These are phyloP conservation scores for Rhingia campestris DNA, from an alignment of 2,888 invertebrate genomes.

Conservation along the genomic window DNA sequence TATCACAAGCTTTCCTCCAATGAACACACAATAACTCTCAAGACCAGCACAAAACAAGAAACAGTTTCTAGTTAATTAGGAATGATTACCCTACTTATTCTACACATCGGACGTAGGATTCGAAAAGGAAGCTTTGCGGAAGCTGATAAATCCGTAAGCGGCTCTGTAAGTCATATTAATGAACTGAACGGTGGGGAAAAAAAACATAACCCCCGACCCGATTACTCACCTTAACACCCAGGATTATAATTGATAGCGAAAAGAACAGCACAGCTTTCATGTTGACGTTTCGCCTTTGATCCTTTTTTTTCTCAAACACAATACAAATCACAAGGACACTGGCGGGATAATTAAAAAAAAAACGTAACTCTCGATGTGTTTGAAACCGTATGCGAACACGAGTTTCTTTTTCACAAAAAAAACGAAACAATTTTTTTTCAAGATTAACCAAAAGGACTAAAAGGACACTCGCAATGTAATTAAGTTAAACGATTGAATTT, in stretches of 20 bases:
- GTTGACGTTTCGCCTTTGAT: constrained; percentile 62
- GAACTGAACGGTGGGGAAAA: constrained; percentile 5
- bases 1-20: not conserved
- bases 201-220: constrained; percentile 13
- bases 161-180: constrained; percentile 42
- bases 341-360: not conserved
- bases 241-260: constrained; percentile 80
- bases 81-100: constrained; percentile 27
- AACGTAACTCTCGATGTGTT: constrained; percentile 14
- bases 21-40: constrained; percentile 10
- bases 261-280: constrained; percentile 81
- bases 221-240: constrained; percentile 81
- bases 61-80: constrained; percentile 51
- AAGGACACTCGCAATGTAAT: constrained; percentile 40
- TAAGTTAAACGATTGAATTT: constrained; percentile 53
- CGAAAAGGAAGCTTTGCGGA: constrained; percentile 35
- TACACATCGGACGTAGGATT: constrained; percentile 5
- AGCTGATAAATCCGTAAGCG: constrained; percentile 26
- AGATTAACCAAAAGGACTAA: not conserved
- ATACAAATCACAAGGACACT: constrained; percentile 16
- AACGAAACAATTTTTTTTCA: not conserved
- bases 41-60: constrained; percentile 18
- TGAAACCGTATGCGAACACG: constrained; percentile 14
- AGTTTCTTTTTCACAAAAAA: not conserved
- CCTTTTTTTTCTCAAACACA: constrained; percentile 34